These are phyloP conservation scores for Bombyx mori DNA, from an alignment of 1,140 invertebrate genomes.

Conservation along the genomic window ASM3026992v2 NC_085122.1:8617001-8617500, in stretches of 20 bases:
- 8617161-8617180: conserved; percentile 16
- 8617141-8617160: conserved; percentile 4
- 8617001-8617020: too few relatives aligned
- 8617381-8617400: conserved; percentile 69
- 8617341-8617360: conserved; percentile 51
- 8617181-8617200: conserved; percentile 25
- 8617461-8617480: conserved; percentile 67
- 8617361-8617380: conserved; percentile 65
- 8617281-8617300: conserved; percentile 68
- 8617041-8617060: too few relatives aligned
- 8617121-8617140: conserved; percentile 22
- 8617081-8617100: too few relatives aligned
- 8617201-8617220: conserved; percentile 43
- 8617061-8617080: too few relatives aligned
- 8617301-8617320: conserved; percentile 54
- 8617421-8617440: conserved; percentile 65
- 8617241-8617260: conserved; percentile 55
- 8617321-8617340: conserved; percentile 57
- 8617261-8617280: conserved; percentile 61
- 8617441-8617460: conserved; percentile 67
- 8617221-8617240: conserved; percentile 67
- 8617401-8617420: conserved; percentile 65
- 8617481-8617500: conserved; percentile 60
- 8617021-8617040: too few relatives aligned
- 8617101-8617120: not conserved